Conservation (phyloP, 2,797 vertebrate genomes). For the Scolopax rusticola region DNA sequence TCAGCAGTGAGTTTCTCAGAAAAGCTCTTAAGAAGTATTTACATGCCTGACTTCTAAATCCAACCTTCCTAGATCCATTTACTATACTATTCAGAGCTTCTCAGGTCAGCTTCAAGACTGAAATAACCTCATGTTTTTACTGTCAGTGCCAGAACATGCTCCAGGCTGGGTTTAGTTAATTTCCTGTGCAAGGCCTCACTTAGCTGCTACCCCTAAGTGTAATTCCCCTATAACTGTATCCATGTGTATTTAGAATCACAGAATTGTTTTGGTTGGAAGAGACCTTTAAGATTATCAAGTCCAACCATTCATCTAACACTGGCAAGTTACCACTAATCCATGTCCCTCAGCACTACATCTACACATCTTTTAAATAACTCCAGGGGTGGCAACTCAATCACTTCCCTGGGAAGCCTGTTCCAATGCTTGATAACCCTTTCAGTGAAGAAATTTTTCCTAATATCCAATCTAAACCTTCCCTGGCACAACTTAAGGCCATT, state of each 20-base stretch:
- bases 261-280: not conserved
- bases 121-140: slow-evolving; percentile 15
- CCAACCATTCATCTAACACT: not conserved
- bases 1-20: slow-evolving; percentile 12
- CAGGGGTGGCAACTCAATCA: not conserved
- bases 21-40: slow-evolving; percentile 41
- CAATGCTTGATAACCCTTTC: not conserved
- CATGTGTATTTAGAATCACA: not conserved
- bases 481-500: not conserved
- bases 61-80: slow-evolving; percentile 2
- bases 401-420: not conserved
- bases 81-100: not conserved
- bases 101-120: not conserved
- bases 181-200: not conserved
- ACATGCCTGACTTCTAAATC: slow-evolving; percentile 13
- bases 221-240: not conserved
- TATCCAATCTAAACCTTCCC: not conserved
- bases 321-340: not conserved
- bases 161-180: not conserved
- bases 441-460: not conserved
- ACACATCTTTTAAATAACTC: not conserved
- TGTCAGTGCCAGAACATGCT: not conserved
- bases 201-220: not conserved
- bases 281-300: not conserved
- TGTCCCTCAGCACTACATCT: not conserved